Conservation (phyloP, 2,888 invertebrate species). For the Linnaemya vulpina region DNA sequence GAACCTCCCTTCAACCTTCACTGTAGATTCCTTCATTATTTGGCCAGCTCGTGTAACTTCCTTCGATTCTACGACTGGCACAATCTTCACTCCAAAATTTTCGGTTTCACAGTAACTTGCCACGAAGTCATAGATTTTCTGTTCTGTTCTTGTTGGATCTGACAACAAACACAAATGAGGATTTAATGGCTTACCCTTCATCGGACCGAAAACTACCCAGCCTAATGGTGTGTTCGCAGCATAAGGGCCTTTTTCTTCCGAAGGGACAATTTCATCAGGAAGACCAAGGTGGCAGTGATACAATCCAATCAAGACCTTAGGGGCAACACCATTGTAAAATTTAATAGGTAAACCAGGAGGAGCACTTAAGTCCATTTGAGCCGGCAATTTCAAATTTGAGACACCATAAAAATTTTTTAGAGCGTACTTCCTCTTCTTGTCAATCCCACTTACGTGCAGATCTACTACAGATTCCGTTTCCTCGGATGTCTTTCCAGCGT, state of each 20-base stretch:
- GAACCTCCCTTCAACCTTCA: constrained; percentile 11
- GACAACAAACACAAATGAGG: constrained; percentile 3
- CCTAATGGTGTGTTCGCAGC: constrained; percentile 34
- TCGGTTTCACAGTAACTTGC: constrained; percentile 3
- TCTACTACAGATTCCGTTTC: constrained; percentile 37
- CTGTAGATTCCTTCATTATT: not conserved
- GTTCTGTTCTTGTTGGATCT: not conserved
- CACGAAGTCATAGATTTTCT: not conserved
- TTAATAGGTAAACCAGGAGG: constrained; percentile 14
- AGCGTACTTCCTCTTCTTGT: constrained; percentile 10
- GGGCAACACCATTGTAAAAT: constrained; percentile 40
- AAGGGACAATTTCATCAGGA: constrained; percentile 27
- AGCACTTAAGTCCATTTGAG: constrained; percentile 32
- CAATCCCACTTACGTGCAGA: constrained; percentile 45
- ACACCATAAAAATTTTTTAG: constrained; percentile 50
- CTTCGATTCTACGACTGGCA: constrained; percentile 15
- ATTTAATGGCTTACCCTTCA: not conserved
- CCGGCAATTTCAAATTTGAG: too few species aligned
- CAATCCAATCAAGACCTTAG: constrained; percentile 42
- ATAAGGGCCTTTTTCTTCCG: constrained; percentile 36
- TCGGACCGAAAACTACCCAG: not conserved
- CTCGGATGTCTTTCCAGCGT: constrained; percentile 34
- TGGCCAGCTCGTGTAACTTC: not conserved
- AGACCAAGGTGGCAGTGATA: too few species aligned
- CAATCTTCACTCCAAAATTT: constrained; percentile 17